Percentiles rank a stretch among this genome's conserved stretches.
phyloP scores from a whole-genome alignment of 2,113 vertebrate species.

The Xenus cinereus region DNA sequence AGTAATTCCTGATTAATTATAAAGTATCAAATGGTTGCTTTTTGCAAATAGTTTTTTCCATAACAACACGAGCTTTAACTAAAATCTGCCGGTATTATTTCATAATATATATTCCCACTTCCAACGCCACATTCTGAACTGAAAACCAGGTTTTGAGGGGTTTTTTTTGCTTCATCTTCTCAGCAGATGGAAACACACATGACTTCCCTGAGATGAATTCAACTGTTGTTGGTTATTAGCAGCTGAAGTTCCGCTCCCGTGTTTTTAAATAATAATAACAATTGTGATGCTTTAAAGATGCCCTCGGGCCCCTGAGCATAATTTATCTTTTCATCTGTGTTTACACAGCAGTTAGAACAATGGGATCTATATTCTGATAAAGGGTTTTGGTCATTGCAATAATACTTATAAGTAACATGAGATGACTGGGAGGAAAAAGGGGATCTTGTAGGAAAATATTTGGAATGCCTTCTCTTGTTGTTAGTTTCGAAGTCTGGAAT shows the following conservation, averaged over 20 bases:
- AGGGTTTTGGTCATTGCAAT: not conserved
- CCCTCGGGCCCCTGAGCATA: not conserved
- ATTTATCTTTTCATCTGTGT: slow-evolving; percentile 9
- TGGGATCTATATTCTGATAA: not conserved
- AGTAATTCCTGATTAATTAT: not conserved
- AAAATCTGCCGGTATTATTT: not conserved
- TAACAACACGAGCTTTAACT: not conserved
- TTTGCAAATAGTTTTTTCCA: not conserved
- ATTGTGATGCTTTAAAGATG: not conserved
- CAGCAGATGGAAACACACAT: not conserved
- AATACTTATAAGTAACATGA: not conserved
- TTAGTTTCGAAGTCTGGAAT: not conserved
- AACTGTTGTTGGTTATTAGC: not conserved
- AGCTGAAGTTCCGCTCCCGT: not conserved
- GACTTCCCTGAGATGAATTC: not conserved
- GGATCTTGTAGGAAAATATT: not conserved
- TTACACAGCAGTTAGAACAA: not conserved
- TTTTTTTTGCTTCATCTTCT: not conserved
- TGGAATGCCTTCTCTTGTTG: not conserved
- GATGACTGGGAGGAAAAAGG: not conserved
- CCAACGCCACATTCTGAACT: not conserved
- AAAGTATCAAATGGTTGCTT: not conserved
- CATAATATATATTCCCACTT: not conserved
- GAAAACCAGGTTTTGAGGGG: not conserved
- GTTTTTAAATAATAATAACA: not conserved